Conservation (phyloP, 2,888 invertebrate species). For the Drosophila basisetae region DNA sequence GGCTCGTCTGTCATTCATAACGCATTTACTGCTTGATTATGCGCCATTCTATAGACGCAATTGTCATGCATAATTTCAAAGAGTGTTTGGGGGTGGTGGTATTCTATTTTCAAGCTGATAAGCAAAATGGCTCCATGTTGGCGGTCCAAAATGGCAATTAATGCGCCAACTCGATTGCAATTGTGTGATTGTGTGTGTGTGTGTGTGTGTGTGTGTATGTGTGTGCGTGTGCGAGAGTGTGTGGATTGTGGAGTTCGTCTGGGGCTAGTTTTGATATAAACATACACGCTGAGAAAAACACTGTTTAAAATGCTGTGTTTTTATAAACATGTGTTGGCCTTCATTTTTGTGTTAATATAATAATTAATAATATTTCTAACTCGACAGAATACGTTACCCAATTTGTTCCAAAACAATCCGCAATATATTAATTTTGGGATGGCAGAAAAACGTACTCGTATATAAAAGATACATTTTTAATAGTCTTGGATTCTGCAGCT, state of each 20-base stretch:
- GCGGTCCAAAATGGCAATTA: constrained; percentile 69
- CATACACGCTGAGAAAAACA: background rate
- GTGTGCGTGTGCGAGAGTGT: background rate
- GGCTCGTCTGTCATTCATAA: constrained; percentile 41
- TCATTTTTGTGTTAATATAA: background rate
- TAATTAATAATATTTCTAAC: background rate
- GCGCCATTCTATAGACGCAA: constrained; percentile 61
- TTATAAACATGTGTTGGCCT: too few relatives aligned
- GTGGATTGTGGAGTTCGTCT: constrained; percentile 22
- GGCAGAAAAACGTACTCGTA: background rate
- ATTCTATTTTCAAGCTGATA: constrained; percentile 40
- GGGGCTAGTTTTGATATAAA: constrained; percentile 22
- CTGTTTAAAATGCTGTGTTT: rapidly evolving
- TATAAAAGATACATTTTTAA: background rate
- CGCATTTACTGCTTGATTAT: constrained; percentile 64
- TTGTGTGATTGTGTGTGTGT: constrained; percentile 15
- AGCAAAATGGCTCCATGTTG: constrained; percentile 53
- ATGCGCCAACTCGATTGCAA: constrained; percentile 78
- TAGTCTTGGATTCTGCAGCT: too few relatives aligned
- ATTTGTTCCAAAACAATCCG: background rate
- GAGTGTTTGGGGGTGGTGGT: constrained; percentile 1
- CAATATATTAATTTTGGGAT: background rate
- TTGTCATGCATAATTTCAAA: constrained; percentile 76
- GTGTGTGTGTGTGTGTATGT: background rate
- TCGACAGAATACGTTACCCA: background rate